Conservation (phyloP, 1,140 invertebrate species). For the Calephelis virginiensis region DNA sequence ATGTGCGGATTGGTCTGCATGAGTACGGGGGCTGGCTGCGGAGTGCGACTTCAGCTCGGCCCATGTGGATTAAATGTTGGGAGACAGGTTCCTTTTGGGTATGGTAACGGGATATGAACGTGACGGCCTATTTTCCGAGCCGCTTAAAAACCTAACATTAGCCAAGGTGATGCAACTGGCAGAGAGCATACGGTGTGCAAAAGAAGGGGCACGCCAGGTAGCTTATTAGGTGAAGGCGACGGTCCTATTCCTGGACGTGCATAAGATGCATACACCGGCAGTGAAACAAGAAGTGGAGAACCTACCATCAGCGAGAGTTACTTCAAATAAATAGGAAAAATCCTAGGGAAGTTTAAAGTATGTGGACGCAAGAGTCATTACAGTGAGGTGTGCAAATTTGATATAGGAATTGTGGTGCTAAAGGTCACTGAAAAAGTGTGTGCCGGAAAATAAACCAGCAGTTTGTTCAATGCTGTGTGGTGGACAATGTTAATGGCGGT, state of each 20-base stretch:
- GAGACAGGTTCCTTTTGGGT: conserved; percentile 29
- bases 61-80: not conserved
- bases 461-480: conserved; percentile 7
- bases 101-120: conserved; percentile 29
- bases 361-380: conserved; percentile 28
- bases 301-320: not conserved
- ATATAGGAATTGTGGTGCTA: conserved; percentile 19
- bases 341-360: conserved; percentile 26
- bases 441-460: not conserved
- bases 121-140: conserved; percentile 34
- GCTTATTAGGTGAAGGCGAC: not conserved
- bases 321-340: not conserved
- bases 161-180: conserved; percentile 34
- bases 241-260: not conserved
- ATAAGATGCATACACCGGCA: too few species aligned
- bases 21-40: not conserved
- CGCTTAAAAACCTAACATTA: conserved; percentile 22
- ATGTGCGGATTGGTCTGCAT: not conserved
- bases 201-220: conserved; percentile 18
- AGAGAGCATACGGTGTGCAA: conserved; percentile 35
- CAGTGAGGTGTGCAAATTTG: conserved; percentile 28
- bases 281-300: not conserved
- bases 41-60: not conserved
- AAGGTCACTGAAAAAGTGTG: conserved; percentile 12
- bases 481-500: conserved; percentile 26